Percentiles rank a stretch among this genome's conserved stretches.
Conservation (phyloP, 2,113 vertebrate species). For the Marmota monax region DNA sequence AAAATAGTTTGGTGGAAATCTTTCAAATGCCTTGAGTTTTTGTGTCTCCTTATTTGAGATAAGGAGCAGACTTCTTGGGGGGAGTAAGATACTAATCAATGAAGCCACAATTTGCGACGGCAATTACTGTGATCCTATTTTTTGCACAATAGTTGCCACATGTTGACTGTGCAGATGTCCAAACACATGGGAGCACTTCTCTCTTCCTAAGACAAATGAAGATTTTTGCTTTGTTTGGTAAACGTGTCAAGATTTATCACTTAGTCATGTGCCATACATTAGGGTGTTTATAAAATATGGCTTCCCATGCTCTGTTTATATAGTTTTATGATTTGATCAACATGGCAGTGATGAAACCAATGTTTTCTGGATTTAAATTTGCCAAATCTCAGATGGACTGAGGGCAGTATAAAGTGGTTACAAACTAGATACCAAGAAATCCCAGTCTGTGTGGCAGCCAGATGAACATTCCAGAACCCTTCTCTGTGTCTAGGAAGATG, state of each 20-base stretch:
- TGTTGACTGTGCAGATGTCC: slow-evolving; percentile 90
- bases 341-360: slow-evolving; percentile 68
- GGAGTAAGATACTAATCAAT: slow-evolving; percentile 81
- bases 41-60: slow-evolving; percentile 71
- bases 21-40: slow-evolving; percentile 73
- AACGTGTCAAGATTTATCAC: slow-evolving; percentile 90
- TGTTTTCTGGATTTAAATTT: slow-evolving; percentile 64
- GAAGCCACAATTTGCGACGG: slow-evolving; percentile 84
- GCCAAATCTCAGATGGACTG: not conserved
- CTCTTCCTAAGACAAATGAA: slow-evolving; percentile 87
- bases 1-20: slow-evolving; percentile 36
- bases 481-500: not conserved
- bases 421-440: not conserved
- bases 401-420: not conserved
- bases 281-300: slow-evolving; percentile 90
- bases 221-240: slow-evolving; percentile 90
- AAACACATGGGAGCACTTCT: slow-evolving; percentile 90
- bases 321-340: slow-evolving; percentile 86
- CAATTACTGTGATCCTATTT: slow-evolving; percentile 90
- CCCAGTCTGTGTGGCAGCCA: not conserved
- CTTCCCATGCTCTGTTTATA: slow-evolving; percentile 84
- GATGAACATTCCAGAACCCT: too few species aligned
- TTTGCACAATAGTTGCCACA: slow-evolving; percentile 90
- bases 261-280: slow-evolving; percentile 88
- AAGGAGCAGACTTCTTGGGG: not conserved